These are phyloP conservation scores for Aplidium turbinatum DNA, from an alignment of 23 tunicate species.

Conservation along the genomic window DNA sequence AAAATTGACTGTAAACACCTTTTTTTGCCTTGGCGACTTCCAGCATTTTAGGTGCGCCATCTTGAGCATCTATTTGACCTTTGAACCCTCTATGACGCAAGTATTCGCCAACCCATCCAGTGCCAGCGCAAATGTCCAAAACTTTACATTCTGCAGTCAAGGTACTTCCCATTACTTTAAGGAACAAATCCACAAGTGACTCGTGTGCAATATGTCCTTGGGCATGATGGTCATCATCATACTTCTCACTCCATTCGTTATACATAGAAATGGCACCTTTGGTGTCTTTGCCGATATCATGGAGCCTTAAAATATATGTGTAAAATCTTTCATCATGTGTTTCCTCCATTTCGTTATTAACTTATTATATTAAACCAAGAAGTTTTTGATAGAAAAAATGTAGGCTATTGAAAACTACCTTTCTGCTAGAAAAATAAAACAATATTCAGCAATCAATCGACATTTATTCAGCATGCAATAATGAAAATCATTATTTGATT, in stretches of 20 bases:
- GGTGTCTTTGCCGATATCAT: no score
- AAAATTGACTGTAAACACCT: background rate
- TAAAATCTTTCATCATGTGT: no score
- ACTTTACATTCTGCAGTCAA: background rate
- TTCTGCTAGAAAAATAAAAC: no score
- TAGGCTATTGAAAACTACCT: no score
- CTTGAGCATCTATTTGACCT: background rate
- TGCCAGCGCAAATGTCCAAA: background rate
- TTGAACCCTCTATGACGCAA: background rate
- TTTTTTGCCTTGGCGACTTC: background rate
- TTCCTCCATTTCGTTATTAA: no score
- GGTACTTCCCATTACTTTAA: background rate
- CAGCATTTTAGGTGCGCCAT: background rate
- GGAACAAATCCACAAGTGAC: background rate
- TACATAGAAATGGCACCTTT: no score
- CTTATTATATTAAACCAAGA: no score
- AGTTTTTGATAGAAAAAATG: no score
- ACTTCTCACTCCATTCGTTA: background rate
- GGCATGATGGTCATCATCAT: background rate
- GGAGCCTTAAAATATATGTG: no score
- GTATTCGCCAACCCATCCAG: background rate
- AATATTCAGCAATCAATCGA: no score
- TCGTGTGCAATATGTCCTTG: background rate
- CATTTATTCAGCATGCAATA: no score
- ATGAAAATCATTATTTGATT: no score